These are phyloP conservation scores for Lottia scabra DNA, from an alignment of 2,888 invertebrate species.

Conservation along the genomic window DNA sequence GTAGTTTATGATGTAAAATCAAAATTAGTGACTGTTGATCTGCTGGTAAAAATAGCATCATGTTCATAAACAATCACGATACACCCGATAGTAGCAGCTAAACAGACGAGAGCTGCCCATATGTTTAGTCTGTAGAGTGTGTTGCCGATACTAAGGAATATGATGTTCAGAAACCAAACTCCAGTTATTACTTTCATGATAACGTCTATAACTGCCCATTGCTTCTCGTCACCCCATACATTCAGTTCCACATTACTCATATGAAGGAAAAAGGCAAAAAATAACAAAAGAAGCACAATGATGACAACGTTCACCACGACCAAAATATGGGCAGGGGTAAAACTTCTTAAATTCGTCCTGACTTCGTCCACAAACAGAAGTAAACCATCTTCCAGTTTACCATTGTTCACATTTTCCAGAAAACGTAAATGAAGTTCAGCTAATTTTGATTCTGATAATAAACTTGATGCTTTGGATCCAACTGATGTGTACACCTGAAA, in stretches of 20 bases:
- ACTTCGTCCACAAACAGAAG: conserved; percentile 28
- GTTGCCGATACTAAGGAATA: not conserved
- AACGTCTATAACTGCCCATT: conserved; percentile 27
- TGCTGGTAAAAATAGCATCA: not conserved
- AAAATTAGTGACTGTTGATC: no score
- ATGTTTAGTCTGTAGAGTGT: not conserved
- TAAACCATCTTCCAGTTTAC: conserved; percentile 24
- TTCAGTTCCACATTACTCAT: conserved; percentile 32
- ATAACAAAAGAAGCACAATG: conserved; percentile 16
- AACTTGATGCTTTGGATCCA: conserved; percentile 21
- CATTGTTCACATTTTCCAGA: conserved; percentile 20
- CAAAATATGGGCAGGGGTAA: conserved; percentile 33
- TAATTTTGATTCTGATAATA: conserved; percentile 24
- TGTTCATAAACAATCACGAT: not conserved
- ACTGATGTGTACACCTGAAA: conserved; percentile 33
- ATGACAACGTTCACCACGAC: conserved; percentile 33
- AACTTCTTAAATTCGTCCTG: conserved; percentile 24
- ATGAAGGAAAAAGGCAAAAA: conserved; percentile 30
- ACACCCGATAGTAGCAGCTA: not conserved
- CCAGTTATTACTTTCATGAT: conserved; percentile 31
- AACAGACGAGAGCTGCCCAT: not conserved
- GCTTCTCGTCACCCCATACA: conserved; percentile 35
- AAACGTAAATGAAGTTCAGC: conserved; percentile 22
- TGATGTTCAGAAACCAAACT: conserved; percentile 30
- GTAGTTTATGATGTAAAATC: no score